Conservation (phyloP, 1,140 invertebrate species). For the Drosophila melanogaster region DNA sequence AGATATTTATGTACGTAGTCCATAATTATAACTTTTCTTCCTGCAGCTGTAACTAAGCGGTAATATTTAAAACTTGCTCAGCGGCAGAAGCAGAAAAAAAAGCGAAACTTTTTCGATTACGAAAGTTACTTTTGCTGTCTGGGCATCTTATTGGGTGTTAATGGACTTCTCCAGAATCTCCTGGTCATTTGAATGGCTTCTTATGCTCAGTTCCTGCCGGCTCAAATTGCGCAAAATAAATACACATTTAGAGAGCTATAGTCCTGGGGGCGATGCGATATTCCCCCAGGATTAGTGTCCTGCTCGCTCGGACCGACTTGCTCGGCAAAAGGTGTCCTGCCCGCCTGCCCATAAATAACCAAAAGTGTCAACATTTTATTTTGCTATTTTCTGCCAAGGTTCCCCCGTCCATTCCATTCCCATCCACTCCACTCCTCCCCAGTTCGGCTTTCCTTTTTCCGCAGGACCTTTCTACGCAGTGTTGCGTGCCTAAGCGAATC, state of each 20-base stretch:
- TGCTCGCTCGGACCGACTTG: conserved; percentile 8
- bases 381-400: conserved; percentile 75
- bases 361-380: conserved; percentile 83
- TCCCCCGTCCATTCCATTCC: not conserved
- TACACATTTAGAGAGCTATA: conserved; percentile 67
- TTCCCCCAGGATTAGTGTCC: conserved; percentile 72
- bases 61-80: conserved; percentile 78
- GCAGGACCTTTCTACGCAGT: conserved; percentile 52
- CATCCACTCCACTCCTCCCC: conserved; percentile 8
- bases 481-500: conserved; percentile 80
- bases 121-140: conserved; percentile 49
- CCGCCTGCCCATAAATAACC: conserved; percentile 79
- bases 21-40: conserved; percentile 78
- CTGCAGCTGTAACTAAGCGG: conserved; percentile 76
- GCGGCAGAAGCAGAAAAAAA: conserved; percentile 18
- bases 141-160: conserved; percentile 77
- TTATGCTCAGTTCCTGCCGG: conserved; percentile 41
- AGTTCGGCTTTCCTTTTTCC: not conserved
- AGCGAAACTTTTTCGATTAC: conserved; percentile 79
- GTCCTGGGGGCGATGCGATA: conserved; percentile 24
- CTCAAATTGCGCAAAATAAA: conserved; percentile 80
- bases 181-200: conserved; percentile 80
- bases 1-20: conserved; percentile 76
- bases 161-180: conserved; percentile 57
- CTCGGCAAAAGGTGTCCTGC: conserved; percentile 64